Conservation (phyloP, 2,113 vertebrate species). For the Onychostruthus taczanowskii region DNA sequence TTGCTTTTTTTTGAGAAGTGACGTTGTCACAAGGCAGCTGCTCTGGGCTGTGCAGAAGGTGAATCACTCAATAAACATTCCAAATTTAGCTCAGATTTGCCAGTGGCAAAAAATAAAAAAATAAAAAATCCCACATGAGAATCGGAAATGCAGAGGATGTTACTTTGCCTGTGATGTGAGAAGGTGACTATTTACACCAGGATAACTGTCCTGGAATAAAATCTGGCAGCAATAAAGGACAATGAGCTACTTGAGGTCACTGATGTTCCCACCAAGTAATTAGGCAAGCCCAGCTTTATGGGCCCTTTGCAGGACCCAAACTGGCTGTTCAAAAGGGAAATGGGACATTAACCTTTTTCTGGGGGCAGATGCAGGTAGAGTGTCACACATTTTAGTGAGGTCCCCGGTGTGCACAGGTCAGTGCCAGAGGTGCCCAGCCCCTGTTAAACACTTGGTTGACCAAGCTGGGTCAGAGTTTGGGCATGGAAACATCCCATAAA, state of each 20-base stretch:
- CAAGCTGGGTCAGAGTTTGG: not conserved
- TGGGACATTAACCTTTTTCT: not conserved
- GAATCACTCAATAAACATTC: slow-evolving; percentile 2
- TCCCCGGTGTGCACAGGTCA: not conserved
- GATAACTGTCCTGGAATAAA: not conserved
- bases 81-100: slow-evolving; percentile 5
- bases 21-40: not conserved
- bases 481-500: not conserved
- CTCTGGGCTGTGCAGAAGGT: not conserved
- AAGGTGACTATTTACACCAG: not conserved
- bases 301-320: not conserved
- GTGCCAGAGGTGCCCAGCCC: not conserved
- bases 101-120: not conserved
- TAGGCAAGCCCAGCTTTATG: slow-evolving; percentile 11
- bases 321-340: not conserved
- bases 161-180: not conserved
- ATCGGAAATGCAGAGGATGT: not conserved
- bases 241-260: not conserved
- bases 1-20: not conserved
- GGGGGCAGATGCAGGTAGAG: not conserved
- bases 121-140: not conserved
- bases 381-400: not conserved
- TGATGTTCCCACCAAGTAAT: slow-evolving; percentile 8
- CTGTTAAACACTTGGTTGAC: not conserved
- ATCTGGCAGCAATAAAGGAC: slow-evolving; percentile 16